Evolutionary conservation across 1,140 invertebrate species (phyloP), one percentile per base, ranked within the genome.

Genomic region (Pemphigus obesinymphae): DNA sequence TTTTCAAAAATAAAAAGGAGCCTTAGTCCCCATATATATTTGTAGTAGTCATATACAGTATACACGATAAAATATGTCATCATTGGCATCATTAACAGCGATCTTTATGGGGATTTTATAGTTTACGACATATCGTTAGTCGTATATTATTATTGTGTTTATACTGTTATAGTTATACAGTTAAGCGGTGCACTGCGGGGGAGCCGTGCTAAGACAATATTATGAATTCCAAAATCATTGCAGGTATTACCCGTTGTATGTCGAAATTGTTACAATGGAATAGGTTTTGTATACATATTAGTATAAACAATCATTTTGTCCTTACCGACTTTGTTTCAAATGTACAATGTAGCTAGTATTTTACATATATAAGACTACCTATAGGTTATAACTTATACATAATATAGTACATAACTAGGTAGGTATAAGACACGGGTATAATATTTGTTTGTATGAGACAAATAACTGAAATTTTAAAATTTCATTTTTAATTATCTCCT

Each of bases 61-160:
- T 23, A 43, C 37, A 13, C 23, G 20, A 63, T 80, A 45, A 58
- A 45, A 80, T 63, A 63, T 43, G 37, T 63, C 55, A 45, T 80
- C 55, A 63, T 63, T 45, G 76, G 55, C 34, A 80, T 80, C 76
- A 45, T 80, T 80, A 80, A 80, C 40, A 63, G 55, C 53, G 76
- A 80, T 80, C 37, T 80, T 80, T 80, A 80, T 61, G 40, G 37
- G 76, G 26, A 61, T 80, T 80, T 80, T 11, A 45, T 40, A 31
- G 76, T 63, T 80, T 80, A 80, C 37, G 76, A 80, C 55, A 15
- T 37, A 76, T 55, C 73, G 50, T 58, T 37, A 26, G 34, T 17
- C 6, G 76, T 45, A 78, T 43, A 26, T 50, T 45, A 26, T 70
- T 50, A 50, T 50, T 50, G 26, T 70, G 66, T 70, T 23, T 45